Evolutionary conservation across 2,888 invertebrate genomes (phyloP).

Genomic region (Agapostemon virescens): DNA sequence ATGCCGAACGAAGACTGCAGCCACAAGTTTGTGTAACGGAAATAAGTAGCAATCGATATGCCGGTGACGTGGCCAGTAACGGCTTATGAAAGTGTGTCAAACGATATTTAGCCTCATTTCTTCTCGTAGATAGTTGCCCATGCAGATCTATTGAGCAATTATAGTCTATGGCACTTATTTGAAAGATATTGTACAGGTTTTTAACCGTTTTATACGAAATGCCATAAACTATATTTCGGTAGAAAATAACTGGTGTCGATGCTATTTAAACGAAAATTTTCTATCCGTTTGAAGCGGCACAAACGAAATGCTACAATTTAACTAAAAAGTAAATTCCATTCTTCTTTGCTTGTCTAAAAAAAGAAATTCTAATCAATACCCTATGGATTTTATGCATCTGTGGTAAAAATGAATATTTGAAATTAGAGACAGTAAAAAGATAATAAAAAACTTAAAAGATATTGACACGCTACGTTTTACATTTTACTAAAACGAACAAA

Average conservation of each 20-base stretch:
- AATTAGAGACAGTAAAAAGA: too few relatives aligned
- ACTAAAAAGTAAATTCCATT: not conserved
- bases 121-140: constrained; percentile 9
- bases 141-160: not conserved
- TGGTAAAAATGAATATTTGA: not conserved
- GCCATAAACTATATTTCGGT: not conserved
- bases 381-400: not conserved
- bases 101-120: constrained; percentile 25
- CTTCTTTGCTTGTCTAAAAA: not conserved
- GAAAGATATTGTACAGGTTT: not conserved
- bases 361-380: not conserved
- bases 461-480: not conserved
- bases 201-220: not conserved
- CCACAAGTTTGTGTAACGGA: constrained; percentile 55
- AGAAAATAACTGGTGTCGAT: not conserved
- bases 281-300: not conserved
- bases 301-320: not conserved
- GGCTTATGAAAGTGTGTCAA: constrained; percentile 63
- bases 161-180: not conserved
- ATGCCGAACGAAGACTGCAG: constrained; percentile 64
- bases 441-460: not conserved
- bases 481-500: not conserved
- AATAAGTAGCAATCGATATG: constrained; percentile 56
- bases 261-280: not conserved
- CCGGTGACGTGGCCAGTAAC: constrained; percentile 53